Percentiles rank a stretch among this genome's conserved stretches.
phyloP scores from a whole-genome alignment of 2,797 vertebrate species.

The Falco concolor region DNA sequence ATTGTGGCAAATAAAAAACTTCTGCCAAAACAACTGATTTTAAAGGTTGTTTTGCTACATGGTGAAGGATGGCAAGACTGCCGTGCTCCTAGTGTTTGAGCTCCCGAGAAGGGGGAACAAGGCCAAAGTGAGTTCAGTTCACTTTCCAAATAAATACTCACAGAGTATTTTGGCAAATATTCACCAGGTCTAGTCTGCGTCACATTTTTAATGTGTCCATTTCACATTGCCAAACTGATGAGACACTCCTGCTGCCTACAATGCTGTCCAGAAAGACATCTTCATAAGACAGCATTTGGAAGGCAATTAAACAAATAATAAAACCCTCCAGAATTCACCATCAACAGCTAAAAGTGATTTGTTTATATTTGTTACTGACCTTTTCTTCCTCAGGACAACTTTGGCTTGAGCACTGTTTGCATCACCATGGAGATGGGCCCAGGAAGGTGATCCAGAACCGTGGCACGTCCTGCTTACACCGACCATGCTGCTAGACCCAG shows the following conservation, averaged over 20 bases:
- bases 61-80: background rate
- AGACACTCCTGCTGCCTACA: background rate
- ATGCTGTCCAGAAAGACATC: background rate
- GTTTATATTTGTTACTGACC: background rate
- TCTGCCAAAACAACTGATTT: background rate
- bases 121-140: background rate
- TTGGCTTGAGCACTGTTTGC: background rate
- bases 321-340: background rate
- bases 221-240: background rate
- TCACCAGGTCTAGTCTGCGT: background rate
- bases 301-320: background rate
- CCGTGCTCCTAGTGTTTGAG: background rate
- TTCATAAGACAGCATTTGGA: background rate
- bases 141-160: background rate
- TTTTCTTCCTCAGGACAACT: background rate
- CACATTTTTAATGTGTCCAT: background rate
- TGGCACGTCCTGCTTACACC: accelerated
- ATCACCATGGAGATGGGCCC: background rate
- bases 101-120: background rate
- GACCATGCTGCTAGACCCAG: accelerated
- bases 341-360: background rate
- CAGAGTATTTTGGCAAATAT: background rate
- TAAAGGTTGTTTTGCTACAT: background rate
- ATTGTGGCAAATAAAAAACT: background rate
- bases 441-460: background rate